phyloP scores from a whole-genome alignment of 30 jellyfish, hydroid and myxozoan genomes.

The Nemopilema nomurai region DNA sequence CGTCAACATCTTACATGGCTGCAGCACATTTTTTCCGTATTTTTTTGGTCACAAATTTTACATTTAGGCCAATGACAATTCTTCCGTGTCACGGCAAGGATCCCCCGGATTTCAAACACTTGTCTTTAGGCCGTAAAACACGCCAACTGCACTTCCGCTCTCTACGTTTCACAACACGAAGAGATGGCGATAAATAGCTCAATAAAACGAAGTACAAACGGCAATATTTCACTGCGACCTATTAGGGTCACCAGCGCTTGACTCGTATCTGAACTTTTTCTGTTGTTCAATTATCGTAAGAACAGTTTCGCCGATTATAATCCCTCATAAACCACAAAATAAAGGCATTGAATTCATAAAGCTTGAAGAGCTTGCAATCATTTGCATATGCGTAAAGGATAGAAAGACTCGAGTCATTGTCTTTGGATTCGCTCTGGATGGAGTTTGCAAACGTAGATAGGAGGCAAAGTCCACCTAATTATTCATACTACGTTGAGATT shows the following conservation, averaged over 20 bases:
- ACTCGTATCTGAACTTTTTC: slow-evolving; percentile 27
- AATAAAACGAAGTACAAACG: neutral
- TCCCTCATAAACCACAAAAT: slow-evolving; percentile 68
- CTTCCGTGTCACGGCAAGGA: slow-evolving; percentile 3
- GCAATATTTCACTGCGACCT: slow-evolving; percentile 22
- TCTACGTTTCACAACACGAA: slow-evolving; percentile 19
- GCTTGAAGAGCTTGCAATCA: slow-evolving; percentile 41
- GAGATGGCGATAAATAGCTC: neutral
- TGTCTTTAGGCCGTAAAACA: slow-evolving; percentile 73
- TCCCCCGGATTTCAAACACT: slow-evolving; percentile 46
- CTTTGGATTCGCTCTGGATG: neutral
- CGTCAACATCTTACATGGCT: neutral
- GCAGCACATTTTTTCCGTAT: neutral
- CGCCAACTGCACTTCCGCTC: slow-evolving; percentile 81
- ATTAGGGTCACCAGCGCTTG: slow-evolving; percentile 34
- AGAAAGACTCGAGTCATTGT: neutral
- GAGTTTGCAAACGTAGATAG: neutral
- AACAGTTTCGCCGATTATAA: slow-evolving; percentile 55
- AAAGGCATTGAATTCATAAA: slow-evolving; percentile 56
- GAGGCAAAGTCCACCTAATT: neutral
- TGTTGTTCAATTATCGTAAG: slow-evolving; percentile 53
- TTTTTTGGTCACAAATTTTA: neutral
- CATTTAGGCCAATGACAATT: neutral
- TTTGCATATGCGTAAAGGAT: slow-evolving; percentile 24
- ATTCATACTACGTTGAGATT: neutral